Base-by-base conservation (phyloP, 2,888 invertebrate genomes). In the Entomobrya proxima region DNA sequence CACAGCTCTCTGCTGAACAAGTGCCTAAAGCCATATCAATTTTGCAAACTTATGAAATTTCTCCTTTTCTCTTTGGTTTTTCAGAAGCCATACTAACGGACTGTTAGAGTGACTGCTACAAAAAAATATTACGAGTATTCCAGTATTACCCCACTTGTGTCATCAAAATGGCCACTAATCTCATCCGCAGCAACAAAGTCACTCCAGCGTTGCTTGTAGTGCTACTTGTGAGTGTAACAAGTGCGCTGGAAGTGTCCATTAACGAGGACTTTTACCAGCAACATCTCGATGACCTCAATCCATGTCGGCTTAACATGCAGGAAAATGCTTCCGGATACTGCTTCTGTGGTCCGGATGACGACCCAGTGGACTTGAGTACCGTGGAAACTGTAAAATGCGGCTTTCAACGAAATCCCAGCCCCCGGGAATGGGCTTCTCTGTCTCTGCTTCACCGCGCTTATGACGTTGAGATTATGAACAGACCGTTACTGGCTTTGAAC, bases 341-440 rank as follows among this genome's bases (percentile, higher is more conserved):
- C 92, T 94, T 94, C 91, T 95, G 95, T 91, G 94, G 94, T 90
- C 93, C 93, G 79, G 93, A 93, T 67, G 92, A 93, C 7, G 18
- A 0, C 81, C n/a, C n/a, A n/a, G n/a, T n/a, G n/a, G n/a, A n/a
- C n/a, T n/a, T n/a, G n/a, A 91, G 91, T 47, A 92, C 94, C 90
- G 95, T 95, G 27, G 94, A 95, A 58, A 94, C 95, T 90, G 95
- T 95, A 67, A 95, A 95, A 92, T 97, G 96, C 91, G 94, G 95
- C 94, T 94, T 96, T 64, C 95, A 96, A 92, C 94, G 94, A 89
- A 93, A 94, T 52, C 94, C 94, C 58, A 93, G 95, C 91, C 50
- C 52, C 9, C 32, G 52, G 15, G 61, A 78, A 15, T 88, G 88
- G 88, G 21, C 30, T 5, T 78, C 85, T 9, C 58, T 88, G 2